These are phyloP conservation scores for Oncorhynchus nerka DNA, from an alignment of 2,113 vertebrate species.

Conservation along the genomic window DNA sequence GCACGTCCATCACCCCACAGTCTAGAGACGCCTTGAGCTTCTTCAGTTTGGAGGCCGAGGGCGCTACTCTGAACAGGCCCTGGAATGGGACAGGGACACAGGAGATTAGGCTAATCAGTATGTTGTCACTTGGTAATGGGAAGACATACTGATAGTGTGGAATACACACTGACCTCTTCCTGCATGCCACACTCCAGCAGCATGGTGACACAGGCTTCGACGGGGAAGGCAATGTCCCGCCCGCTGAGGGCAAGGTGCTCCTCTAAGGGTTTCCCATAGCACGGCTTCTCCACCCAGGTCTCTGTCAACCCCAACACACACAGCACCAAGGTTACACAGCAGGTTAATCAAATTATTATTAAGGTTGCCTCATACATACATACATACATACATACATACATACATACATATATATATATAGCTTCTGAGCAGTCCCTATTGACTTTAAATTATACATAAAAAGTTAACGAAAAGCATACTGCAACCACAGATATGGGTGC, in stretches of 20 bases:
- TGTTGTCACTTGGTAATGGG: not conserved
- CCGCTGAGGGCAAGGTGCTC: constrained; percentile 90
- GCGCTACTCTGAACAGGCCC: constrained; percentile 94
- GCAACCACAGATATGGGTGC: no score
- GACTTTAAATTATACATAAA: not conserved
- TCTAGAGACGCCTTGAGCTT: constrained; percentile 95
- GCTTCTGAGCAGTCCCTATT: not conserved
- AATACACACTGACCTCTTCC: constrained; percentile 84
- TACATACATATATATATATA: not conserved
- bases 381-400: no score
- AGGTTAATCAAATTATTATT: constrained; percentile 1
- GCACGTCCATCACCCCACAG: constrained; percentile 91
- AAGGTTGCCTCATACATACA: not conserved
- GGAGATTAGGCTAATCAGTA: not conserved
- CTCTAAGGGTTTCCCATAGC: constrained; percentile 92
- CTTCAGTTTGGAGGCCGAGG: constrained; percentile 95
- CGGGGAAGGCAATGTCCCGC: constrained; percentile 93
- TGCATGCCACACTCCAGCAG: constrained; percentile 95
- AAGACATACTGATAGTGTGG: not conserved
- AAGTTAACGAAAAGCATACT: not conserved
- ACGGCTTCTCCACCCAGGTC: constrained; percentile 95
- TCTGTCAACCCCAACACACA: constrained; percentile 73
- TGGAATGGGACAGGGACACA: constrained; percentile 40
- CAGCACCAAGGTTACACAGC: constrained; percentile 14
- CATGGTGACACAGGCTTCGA: constrained; percentile 96